Percentiles rank a stretch among this genome's conserved stretches.
Conservation (phyloP, 1,140 invertebrate genomes). For the Drosophila santomea region DNA sequence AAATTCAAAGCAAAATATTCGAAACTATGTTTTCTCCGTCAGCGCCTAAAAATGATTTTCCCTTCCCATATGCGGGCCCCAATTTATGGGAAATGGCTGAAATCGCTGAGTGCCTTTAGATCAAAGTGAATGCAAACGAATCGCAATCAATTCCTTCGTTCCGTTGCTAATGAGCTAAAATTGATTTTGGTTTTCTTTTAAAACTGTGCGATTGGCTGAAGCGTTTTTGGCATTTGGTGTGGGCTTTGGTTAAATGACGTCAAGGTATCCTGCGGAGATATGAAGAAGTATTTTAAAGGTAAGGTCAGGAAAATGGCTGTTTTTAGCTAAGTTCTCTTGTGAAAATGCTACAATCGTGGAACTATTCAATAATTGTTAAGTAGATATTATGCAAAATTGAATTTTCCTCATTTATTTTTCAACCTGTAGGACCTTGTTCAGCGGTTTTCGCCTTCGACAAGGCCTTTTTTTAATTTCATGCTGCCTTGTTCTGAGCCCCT, state of each 20-base stretch:
- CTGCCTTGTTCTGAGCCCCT: slow-evolving; percentile 18
- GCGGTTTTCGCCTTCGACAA: slow-evolving; percentile 29
- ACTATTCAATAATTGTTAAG: no score
- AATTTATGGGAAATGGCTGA: slow-evolving; percentile 43
- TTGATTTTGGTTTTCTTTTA: slow-evolving; percentile 69
- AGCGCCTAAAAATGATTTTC: slow-evolving; percentile 26
- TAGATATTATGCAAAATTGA: neutral
- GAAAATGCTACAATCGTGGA: neutral
- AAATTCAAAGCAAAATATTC: slow-evolving; percentile 45
- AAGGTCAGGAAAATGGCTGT: neutral
- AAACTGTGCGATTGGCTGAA: slow-evolving; percentile 12
- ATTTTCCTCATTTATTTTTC: slow-evolving; percentile 2
- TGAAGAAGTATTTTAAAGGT: neutral
- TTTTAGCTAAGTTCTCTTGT: neutral
- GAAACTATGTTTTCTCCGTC: slow-evolving; percentile 54
- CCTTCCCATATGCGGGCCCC: slow-evolving; percentile 19
- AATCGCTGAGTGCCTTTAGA: slow-evolving; percentile 70
- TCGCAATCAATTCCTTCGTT: slow-evolving; percentile 71
- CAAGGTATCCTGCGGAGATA: slow-evolving; percentile 23
- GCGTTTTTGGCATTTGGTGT: slow-evolving; percentile 8
- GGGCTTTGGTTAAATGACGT: slow-evolving; percentile 16
- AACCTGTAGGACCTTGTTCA: slow-evolving; percentile 67
- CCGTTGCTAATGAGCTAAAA: slow-evolving; percentile 78
- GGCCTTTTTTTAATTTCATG: slow-evolving; percentile 43
- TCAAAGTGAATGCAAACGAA: slow-evolving; percentile 70